Conservation (phyloP, 2,888 invertebrate genomes). For the Trichopria drosophilae region DNA sequence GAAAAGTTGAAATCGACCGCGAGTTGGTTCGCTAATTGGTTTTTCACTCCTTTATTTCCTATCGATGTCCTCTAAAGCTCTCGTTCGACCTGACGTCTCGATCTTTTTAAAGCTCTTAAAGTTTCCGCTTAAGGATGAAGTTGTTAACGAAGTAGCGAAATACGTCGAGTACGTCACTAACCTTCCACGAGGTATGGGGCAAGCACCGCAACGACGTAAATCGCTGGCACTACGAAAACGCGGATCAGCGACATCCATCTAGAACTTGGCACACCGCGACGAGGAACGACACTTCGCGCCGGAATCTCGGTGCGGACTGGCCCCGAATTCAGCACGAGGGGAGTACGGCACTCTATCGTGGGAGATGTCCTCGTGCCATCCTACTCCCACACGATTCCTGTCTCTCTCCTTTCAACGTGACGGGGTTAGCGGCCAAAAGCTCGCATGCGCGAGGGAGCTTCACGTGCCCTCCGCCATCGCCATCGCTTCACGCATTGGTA, state of each 20-base stretch:
- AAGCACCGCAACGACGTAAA: slow-evolving; percentile 45
- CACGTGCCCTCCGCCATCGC: slow-evolving; percentile 52
- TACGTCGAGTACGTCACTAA: slow-evolving; percentile 45
- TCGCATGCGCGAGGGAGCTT: slow-evolving; percentile 52
- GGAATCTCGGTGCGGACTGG: slow-evolving; percentile 55
- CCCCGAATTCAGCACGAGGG: slow-evolving; percentile 33
- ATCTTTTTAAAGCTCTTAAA: too few species aligned
- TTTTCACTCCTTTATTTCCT: too few species aligned
- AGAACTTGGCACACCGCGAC: slow-evolving; percentile 51
- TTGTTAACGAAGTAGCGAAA: slow-evolving; percentile 13
- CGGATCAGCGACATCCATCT: slow-evolving; percentile 57
- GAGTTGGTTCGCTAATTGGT: neutral
- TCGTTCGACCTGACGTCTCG: too few species aligned
- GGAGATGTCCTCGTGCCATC: too few species aligned
- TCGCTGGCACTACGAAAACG: slow-evolving; percentile 42
- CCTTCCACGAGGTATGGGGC: slow-evolving; percentile 49
- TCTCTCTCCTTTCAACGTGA: slow-evolving; percentile 24
- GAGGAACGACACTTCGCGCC: slow-evolving; percentile 50
- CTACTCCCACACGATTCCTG: too few species aligned
- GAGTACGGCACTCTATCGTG: slow-evolving; percentile 35
- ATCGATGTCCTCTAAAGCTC: too few species aligned
- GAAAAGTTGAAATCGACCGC: too few species aligned
- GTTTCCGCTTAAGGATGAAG: neutral
- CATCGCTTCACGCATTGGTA: slow-evolving; percentile 38
- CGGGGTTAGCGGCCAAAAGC: slow-evolving; percentile 16